Evolutionary conservation across 2,888 invertebrate species (phyloP), one percentile per base, ranked within the genome.

Genomic region (Artemia sp.): DNA sequence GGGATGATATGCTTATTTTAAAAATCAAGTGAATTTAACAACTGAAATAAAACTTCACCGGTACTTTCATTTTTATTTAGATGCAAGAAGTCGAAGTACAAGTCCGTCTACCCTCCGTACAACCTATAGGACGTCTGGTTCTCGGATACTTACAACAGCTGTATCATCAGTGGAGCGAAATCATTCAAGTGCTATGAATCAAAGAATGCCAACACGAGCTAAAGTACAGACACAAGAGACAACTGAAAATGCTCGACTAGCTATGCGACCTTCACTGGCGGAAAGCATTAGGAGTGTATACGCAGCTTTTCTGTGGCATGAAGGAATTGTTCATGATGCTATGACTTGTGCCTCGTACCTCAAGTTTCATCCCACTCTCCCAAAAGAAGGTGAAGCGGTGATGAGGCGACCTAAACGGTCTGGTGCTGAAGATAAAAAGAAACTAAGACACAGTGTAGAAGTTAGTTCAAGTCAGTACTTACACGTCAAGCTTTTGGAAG

Each of bases 341-440:
- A 96, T 97, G 87, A 94, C 96, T 0, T 95, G 94, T 77, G 93
- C 96, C 0, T 92, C 95, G 0, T 97, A 92, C 77, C 82, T 97
- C 10, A 94, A 94, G 79, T 96, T 96, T 77, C 90, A 92, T 78
- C 92, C 92, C 0, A 85, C 85, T 51, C 78, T 92, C 72, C 89
- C 91, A 19, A 92, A 92, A 76, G 86, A 87, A 76, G 88, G 83
- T 73, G 89, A 82, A 74, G 80, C 85, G 0, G 89, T 90, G 0
- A 85, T 89, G 5, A 89, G 89, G 0, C 82, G 85, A 77, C 81
- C 74, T 11, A 51, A 70, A 51, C 68, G 70, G 24, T 51, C 51
- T 38, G 67, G 58, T 12, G 19, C 72, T 19, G 73, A 74, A 70
- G 70, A 74, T 70, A 74, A 76, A 72, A 85, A 85, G 0, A 82